Percentiles rank a stretch among this genome's conserved stretches.
Conservation (phyloP, 2,888 invertebrate genomes). For the Callyntrura sp. region DNA sequence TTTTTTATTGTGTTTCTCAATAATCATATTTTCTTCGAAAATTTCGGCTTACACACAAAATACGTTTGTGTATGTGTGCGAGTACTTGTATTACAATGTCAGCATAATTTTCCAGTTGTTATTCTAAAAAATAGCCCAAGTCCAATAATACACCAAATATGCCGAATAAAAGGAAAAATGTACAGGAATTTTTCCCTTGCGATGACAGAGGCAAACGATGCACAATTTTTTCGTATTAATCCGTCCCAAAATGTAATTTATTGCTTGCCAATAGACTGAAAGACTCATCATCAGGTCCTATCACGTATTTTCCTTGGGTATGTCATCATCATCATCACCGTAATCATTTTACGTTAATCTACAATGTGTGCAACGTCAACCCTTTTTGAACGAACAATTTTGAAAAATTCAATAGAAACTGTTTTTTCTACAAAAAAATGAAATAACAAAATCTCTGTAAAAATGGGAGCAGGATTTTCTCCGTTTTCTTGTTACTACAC, state of each 20-base stretch:
- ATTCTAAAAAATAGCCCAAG: not conserved
- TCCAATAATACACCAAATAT: not conserved
- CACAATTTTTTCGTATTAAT: not conserved
- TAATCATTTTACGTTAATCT: not conserved
- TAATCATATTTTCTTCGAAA: constrained; percentile 50
- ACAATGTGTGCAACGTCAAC: not conserved
- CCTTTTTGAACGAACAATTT: not conserved
- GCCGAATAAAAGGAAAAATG: not conserved
- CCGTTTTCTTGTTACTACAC: not conserved
- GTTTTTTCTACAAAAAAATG: constrained; percentile 22
- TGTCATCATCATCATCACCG: not conserved
- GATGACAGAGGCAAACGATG: not conserved
- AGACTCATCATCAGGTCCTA: constrained; percentile 45
- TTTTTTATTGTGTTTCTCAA: constrained; percentile 56
- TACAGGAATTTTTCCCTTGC: not conserved
- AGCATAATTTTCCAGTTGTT: constrained; percentile 6
- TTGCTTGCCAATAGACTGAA: constrained; percentile 16
- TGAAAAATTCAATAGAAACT: constrained; percentile 27
- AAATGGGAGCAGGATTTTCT: constrained; percentile 41
- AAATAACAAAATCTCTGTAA: not conserved
- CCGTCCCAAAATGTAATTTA: too few relatives aligned
- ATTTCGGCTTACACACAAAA: not conserved
- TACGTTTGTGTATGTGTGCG: too few relatives aligned
- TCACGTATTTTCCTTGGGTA: not conserved
- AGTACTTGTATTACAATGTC: not conserved